Conservation (phyloP, 2,113 vertebrate genomes). For the Anguilla rostrata region DNA sequence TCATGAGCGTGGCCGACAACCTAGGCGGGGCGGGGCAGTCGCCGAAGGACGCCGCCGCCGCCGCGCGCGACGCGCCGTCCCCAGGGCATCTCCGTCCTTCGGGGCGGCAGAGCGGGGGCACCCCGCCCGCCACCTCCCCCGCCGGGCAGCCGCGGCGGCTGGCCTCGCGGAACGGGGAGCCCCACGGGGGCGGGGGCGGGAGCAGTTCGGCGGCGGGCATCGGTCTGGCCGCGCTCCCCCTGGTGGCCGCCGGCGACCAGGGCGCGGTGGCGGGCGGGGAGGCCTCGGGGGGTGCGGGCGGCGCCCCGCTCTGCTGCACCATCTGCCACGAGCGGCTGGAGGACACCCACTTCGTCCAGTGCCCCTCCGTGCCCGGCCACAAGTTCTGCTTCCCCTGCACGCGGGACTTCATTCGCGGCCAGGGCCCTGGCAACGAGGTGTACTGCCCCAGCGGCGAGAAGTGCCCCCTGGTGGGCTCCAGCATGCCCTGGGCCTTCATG, state of each 20-base stretch:
- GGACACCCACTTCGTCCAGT: constrained; percentile 84
- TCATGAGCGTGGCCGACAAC: constrained; percentile 81
- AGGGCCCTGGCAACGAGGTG: constrained; percentile 76
- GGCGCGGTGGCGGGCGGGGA: constrained; percentile 22
- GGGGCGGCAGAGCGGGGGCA: constrained; percentile 69
- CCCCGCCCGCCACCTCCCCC: constrained; percentile 74
- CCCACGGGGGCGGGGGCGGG: constrained; percentile 39
- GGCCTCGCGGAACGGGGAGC: constrained; percentile 73
- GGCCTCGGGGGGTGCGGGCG: constrained; percentile 48
- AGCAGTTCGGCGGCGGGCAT: constrained; percentile 55
- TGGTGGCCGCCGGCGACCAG: constrained; percentile 33
- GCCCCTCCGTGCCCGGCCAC: constrained; percentile 81
- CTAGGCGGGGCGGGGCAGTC: constrained; percentile 70
- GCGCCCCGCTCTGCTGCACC: constrained; percentile 80
- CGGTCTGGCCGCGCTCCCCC: constrained; percentile 60
- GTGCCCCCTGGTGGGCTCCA: constrained; percentile 82
- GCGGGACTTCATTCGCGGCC: constrained; percentile 81
- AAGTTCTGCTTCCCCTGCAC: constrained; percentile 91
- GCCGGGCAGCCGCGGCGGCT: constrained; percentile 71
- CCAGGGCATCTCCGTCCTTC: constrained; percentile 31
- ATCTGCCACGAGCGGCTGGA: constrained; percentile 83
- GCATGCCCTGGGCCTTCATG: constrained; percentile 90
- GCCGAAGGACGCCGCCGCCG: constrained; percentile 71
- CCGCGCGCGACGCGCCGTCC: constrained; percentile 53
- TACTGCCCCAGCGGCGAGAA: constrained; percentile 87